Evolutionary conservation across 2,797 vertebrate species (phyloP).

Genomic region (Pseudopleuronectes americanus): DNA sequence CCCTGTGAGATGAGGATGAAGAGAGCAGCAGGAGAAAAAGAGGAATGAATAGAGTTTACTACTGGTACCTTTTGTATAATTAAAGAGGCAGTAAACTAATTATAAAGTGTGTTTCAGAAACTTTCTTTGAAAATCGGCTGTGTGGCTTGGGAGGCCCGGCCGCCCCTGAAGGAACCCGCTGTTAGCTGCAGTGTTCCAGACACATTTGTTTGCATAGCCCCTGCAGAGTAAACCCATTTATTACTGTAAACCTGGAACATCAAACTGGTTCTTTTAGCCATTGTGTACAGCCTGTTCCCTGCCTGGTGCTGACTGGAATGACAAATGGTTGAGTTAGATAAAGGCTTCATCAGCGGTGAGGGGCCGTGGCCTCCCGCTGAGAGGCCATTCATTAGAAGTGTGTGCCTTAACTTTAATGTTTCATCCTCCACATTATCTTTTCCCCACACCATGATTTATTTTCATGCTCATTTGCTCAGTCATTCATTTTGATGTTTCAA

Average conservation of each 20-base stretch:
- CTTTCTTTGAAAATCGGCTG: slow-evolving; percentile 26
- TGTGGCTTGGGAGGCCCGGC: slow-evolving; percentile 39
- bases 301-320: slow-evolving; percentile 59
- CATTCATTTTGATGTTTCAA: slow-evolving; percentile 56
- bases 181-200: slow-evolving; percentile 53
- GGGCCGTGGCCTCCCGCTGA: slow-evolving; percentile 55
- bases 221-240: slow-evolving; percentile 73
- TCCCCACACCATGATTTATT: slow-evolving; percentile 17
- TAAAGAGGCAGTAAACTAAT: slow-evolving; percentile 9
- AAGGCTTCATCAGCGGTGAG: slow-evolving; percentile 57
- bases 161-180: slow-evolving; percentile 65
- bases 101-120: slow-evolving; percentile 8
- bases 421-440: slow-evolving; percentile 25
- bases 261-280: slow-evolving; percentile 74
- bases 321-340: slow-evolving; percentile 69
- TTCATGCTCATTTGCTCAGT: slow-evolving; percentile 43
- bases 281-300: slow-evolving; percentile 63
- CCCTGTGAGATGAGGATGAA: not conserved
- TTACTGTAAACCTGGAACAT: slow-evolving; percentile 76
- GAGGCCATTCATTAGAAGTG: slow-evolving; percentile 62
- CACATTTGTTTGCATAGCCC: slow-evolving; percentile 77
- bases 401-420: slow-evolving; percentile 46
- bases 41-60: too few relatives aligned
- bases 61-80: not conserved
- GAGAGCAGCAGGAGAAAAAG: not conserved